Evolutionary conservation across 64 coral and sea anemone species (phyloP).

Genomic region (Porites lutea): DNA sequence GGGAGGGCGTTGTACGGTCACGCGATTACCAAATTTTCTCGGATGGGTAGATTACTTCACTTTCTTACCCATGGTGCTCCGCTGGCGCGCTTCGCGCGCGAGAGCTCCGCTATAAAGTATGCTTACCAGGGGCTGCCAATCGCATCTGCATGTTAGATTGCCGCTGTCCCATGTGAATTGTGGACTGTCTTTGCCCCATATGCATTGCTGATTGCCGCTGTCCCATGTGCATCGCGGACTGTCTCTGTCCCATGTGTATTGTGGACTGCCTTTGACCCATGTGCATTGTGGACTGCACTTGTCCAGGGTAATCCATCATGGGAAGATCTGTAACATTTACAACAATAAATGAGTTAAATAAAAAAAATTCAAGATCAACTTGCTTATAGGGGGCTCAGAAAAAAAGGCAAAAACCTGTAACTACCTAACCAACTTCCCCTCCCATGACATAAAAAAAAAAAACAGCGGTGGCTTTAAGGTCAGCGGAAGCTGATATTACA

Average conservation of each 20-base stretch:
- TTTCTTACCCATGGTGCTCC: too few relatives aligned
- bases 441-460: too few relatives aligned
- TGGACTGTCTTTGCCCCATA: neutral
- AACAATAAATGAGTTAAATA: neutral
- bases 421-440: too few relatives aligned
- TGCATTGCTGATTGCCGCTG: neutral
- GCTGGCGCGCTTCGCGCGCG: too few relatives aligned
- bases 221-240: constrained; percentile 18
- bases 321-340: neutral
- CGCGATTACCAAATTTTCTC: too few relatives aligned
- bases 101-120: too few relatives aligned
- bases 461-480: too few relatives aligned
- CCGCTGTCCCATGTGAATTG: neutral
- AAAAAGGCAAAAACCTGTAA: too few relatives aligned
- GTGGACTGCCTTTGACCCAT: neutral
- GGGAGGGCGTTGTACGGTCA: too few relatives aligned
- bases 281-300: neutral
- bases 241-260: neutral
- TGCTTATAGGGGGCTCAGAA: neutral
- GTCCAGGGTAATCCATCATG: neutral
- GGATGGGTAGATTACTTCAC: too few relatives aligned
- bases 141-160: constrained; percentile 15
- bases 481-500: too few relatives aligned
- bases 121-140: neutral
- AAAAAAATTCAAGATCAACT: neutral